A percentile compares a stretch with the other conserved stretches of the same genome.
phyloP scores from a whole-genome alignment of 2,113 vertebrate genomes.

The Condylura cristata region DNA sequence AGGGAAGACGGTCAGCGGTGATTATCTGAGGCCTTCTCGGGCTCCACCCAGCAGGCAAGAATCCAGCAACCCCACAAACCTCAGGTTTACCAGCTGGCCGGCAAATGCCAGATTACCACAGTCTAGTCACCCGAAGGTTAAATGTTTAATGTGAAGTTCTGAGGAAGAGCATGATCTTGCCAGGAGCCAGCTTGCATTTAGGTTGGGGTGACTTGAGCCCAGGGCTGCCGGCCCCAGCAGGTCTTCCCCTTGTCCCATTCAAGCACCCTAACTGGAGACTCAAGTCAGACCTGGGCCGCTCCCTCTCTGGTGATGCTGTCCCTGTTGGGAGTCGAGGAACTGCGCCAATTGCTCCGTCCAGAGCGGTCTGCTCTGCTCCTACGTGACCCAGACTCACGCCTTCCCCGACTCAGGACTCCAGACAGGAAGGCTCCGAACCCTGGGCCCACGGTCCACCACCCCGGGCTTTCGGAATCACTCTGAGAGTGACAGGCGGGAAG shows the following conservation, averaged over 20 bases:
- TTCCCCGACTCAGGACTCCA: not conserved
- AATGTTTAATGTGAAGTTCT: constrained; percentile 32
- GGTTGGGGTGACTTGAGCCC: not conserved
- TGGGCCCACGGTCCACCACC: not conserved
- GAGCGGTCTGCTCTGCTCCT: not conserved
- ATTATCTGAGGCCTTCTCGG: not conserved
- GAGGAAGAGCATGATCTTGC: not conserved
- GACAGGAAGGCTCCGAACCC: not conserved
- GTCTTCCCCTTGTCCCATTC: not conserved
- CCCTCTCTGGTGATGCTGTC: not conserved
- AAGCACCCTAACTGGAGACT: not conserved
- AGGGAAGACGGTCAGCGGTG: not conserved
- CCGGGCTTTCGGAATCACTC: not conserved
- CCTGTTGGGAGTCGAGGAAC: not conserved
- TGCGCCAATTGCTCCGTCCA: not conserved
- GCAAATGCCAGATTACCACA: not conserved
- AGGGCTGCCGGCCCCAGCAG: not conserved
- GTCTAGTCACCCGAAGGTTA: not conserved
- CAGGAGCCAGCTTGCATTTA: constrained; percentile 29
- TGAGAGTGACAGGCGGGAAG: not conserved
- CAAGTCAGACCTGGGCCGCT: not conserved
- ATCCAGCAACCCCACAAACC: not conserved
- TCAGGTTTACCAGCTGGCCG: not conserved
- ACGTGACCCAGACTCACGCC: not conserved
- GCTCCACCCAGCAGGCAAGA: not conserved